Conservation (phyloP, 2,888 invertebrate species). For the Perithous albicinctus region DNA sequence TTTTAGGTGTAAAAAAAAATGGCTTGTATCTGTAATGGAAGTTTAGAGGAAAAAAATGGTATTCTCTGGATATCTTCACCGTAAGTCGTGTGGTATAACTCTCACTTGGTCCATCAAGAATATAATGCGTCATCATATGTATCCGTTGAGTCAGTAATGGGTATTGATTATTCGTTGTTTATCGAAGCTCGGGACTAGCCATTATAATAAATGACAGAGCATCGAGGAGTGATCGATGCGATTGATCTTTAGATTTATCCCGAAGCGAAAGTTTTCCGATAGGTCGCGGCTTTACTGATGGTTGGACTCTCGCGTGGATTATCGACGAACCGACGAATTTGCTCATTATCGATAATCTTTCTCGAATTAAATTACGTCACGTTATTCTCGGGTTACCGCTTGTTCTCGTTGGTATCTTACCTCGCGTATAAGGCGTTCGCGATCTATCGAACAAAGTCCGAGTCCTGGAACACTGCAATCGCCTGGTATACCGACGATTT, state of each 20-base stretch:
- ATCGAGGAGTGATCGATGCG: conserved; percentile 2
- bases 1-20: too few relatives aligned
- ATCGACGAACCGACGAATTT: conserved; percentile 40
- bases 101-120: too few relatives aligned
- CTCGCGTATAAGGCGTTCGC: conserved; percentile 85
- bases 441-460: conserved; percentile 86
- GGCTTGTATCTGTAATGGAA: too few relatives aligned
- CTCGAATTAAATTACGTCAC: conserved; percentile 53
- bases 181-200: not conserved
- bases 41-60: too few relatives aligned
- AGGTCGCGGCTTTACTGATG: conserved; percentile 25
- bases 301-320: conserved; percentile 12
- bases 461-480: conserved; percentile 86
- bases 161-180: not conserved
- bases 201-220: not conserved
- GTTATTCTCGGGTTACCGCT: not conserved
- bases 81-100: too few relatives aligned
- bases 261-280: conserved; percentile 56
- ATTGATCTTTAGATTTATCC: conserved; percentile 33
- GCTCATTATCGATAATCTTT: conserved; percentile 32
- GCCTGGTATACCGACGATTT: conserved; percentile 87
- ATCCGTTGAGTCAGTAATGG: not conserved
- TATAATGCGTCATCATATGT: too few relatives aligned
- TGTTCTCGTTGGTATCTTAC: conserved; percentile 82
- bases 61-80: too few relatives aligned